Base-by-base conservation (phyloP, 2,113 vertebrate species). In the Catharus fuscescens region DNA sequence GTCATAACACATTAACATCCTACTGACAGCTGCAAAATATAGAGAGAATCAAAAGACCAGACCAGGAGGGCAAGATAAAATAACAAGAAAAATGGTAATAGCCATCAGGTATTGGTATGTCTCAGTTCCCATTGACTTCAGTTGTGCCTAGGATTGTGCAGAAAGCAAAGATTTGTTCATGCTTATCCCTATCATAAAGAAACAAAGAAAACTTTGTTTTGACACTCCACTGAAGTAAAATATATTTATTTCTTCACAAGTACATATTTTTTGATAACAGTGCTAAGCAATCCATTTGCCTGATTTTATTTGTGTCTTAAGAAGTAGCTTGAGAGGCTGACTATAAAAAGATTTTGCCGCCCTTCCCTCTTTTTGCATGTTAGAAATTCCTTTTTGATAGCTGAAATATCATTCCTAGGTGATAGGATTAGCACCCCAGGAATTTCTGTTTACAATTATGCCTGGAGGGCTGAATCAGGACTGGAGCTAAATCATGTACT, bases 51-150 rank as follows among this genome's bases (percentile, higher is more conserved):
- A 94, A 79, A 92, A 95, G 50, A 84, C 19, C 32, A 34, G 73
- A 47, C 24, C 73, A 89, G 54, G 34, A 87, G 90, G 61, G 52
- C 87, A 95, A 87, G 84, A 72, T n/a, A 88, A 96, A 92, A 90
- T 48, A 91, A 50, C 31, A 87, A 81, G 86, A 76, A 90, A 91
- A 80, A 73, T 32, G 61, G 21, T 76, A 90, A 89, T 70, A 90
- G 38, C 42, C 54, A 79, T 57, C 57, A 80, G 62, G 17, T 72
- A 18, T 42, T 64, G 52, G 17, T 18, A 88, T 93, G 38, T 69
- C 40, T 80, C 67, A 76, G 45, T 70, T 94, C 42, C 54, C 45
- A n/a, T 52, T 83, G 59, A 84, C 50, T 95, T 85, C 53, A 76
- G 20, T 6, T 32, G 11, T 76, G 23, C 19, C 66, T 65, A 9